Percentiles rank a stretch among this genome's conserved stretches.
Conservation (phyloP, 2,797 vertebrate genomes). For the Anabas testudineus region DNA sequence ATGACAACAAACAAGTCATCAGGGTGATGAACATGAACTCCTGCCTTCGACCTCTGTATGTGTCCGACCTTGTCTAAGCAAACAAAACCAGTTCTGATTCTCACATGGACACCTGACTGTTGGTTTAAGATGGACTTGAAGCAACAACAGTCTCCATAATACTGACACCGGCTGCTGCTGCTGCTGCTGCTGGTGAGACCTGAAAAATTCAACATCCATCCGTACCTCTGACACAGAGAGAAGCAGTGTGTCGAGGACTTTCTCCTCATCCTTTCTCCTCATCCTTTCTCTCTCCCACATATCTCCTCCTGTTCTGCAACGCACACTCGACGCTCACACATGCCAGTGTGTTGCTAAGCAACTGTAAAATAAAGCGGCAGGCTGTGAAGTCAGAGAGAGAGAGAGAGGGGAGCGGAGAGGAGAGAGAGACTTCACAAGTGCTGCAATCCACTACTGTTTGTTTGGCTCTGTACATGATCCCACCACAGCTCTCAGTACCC, state of each 20-base stretch:
- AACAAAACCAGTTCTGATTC: background rate
- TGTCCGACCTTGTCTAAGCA: background rate
- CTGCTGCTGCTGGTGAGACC: slow-evolving; percentile 47
- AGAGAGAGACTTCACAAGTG: slow-evolving; percentile 72
- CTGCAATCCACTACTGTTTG: slow-evolving; percentile 76
- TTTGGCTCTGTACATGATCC: slow-evolving; percentile 73
- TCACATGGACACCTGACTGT: background rate
- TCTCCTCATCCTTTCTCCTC: slow-evolving; percentile 74
- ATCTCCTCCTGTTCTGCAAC: slow-evolving; percentile 67
- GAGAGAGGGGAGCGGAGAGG: slow-evolving; percentile 29
- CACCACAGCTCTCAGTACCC: slow-evolving; percentile 68
- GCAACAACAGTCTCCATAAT: slow-evolving; percentile 24
- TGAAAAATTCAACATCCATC: slow-evolving; percentile 75
- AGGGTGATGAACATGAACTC: background rate
- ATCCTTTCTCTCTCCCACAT: slow-evolving; percentile 72
- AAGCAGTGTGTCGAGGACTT: slow-evolving; percentile 63
- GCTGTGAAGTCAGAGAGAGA: slow-evolving; percentile 72
- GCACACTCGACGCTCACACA: slow-evolving; percentile 48
- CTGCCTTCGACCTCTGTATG: background rate
- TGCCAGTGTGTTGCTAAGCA: slow-evolving; percentile 86
- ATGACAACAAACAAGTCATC: background rate
- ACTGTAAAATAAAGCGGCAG: slow-evolving; percentile 86
- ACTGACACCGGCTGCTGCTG: slow-evolving; percentile 24
- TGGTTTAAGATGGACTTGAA: background rate
- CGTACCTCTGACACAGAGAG: slow-evolving; percentile 53